phyloP scores from a whole-genome alignment of 2,113 vertebrate species.

The Aplodontia rufa region DNA sequence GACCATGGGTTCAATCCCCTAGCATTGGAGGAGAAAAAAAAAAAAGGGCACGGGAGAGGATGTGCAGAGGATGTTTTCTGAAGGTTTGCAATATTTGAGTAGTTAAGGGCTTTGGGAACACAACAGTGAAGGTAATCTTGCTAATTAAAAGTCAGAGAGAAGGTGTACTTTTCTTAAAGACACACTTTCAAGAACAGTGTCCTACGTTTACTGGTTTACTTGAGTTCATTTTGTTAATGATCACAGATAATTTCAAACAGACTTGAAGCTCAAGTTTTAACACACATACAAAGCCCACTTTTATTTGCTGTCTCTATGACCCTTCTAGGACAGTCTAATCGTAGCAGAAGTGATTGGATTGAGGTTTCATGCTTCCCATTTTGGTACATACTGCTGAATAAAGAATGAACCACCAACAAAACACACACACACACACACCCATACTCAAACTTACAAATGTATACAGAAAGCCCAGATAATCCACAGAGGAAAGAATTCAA shows the following conservation, averaged over 20 bases:
- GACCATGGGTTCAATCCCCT: neutral
- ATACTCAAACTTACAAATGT: neutral
- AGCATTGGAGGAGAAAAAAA: neutral
- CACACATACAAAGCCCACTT: neutral
- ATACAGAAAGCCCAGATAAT: neutral
- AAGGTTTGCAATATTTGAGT: neutral
- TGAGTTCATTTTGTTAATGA: neutral
- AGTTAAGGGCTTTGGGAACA: neutral
- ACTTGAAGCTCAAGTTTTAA: neutral
- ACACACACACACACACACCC: neutral
- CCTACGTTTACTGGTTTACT: neutral
- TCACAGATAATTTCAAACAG: conserved; percentile 10
- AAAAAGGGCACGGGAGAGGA: neutral
- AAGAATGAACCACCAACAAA: neutral
- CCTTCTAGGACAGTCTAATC: neutral
- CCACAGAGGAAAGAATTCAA: neutral
- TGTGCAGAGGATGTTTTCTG: neutral
- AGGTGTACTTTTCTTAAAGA: neutral
- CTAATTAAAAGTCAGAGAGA: neutral
- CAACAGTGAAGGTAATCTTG: neutral
- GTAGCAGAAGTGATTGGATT: neutral
- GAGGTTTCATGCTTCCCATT: neutral
- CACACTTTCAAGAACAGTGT: neutral
- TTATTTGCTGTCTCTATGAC: neutral
- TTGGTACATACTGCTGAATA: neutral